Percentiles rank a stretch among this genome's conserved stretches.
phyloP scores from a whole-genome alignment of 2,797 vertebrate genomes.

The Furcifer pardalis region DNA sequence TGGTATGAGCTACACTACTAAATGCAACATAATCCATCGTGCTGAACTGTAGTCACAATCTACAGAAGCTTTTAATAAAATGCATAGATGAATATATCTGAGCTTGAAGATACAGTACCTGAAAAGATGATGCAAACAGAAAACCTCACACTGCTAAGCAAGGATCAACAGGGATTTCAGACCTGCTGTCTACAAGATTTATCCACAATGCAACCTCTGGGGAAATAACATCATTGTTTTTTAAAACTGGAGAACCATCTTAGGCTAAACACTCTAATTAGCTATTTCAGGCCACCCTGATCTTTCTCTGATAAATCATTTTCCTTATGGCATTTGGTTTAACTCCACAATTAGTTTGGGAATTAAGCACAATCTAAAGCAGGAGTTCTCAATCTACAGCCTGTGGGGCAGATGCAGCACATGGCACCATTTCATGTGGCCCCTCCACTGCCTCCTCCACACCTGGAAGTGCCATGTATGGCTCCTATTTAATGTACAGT shows the following conservation, averaged over 20 bases:
- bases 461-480: too few species aligned
- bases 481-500: too few species aligned
- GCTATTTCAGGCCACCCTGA: constrained; percentile 32
- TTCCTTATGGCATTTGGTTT: constrained; percentile 20
- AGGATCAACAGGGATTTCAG: constrained; percentile 42
- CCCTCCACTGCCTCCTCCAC: too few species aligned
- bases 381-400: too few species aligned
- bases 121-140: constrained; percentile 45
- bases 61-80: constrained; percentile 54
- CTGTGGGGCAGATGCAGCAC: too few species aligned
- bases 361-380: constrained; percentile 26
- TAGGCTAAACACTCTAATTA: constrained; percentile 24
- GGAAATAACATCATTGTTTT: constrained; percentile 12
- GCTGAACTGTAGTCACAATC: constrained; percentile 42
- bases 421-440: too few species aligned
- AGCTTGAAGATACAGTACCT: constrained; percentile 44
- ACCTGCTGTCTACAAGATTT: constrained; percentile 30
- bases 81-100: constrained; percentile 42
- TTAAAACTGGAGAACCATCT: constrained; percentile 28
- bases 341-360: constrained; percentile 45
- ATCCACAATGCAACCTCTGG: background rate
- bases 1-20: background rate
- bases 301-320: constrained; percentile 41
- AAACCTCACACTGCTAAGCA: constrained; percentile 40
- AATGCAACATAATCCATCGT: background rate